These are phyloP conservation scores for Ornithoptera priamus DNA, from an alignment of 2,888 invertebrate genomes.

Conservation along the genomic window DNA sequence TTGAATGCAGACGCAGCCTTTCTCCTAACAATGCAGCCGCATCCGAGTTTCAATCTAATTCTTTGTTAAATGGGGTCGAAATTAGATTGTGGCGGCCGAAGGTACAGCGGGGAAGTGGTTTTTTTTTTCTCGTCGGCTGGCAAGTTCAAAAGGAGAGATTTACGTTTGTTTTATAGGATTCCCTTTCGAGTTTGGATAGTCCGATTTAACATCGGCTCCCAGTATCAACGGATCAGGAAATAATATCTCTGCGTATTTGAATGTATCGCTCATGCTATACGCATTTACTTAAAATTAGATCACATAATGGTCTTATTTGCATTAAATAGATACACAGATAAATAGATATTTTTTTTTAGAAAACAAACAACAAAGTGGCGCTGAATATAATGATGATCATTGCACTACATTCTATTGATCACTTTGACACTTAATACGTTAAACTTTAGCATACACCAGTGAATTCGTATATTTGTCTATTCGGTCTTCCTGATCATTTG, in stretches of 20 bases:
- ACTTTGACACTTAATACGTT: too few relatives aligned
- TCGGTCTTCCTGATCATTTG: too few relatives aligned
- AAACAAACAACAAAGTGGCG: too few relatives aligned
- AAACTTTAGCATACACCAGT: too few relatives aligned
- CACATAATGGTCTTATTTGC: too few relatives aligned
- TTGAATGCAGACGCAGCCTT: conserved; percentile 24
- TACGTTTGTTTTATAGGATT: conserved; percentile 46
- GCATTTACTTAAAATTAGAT: too few relatives aligned
- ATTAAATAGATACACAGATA: too few relatives aligned
- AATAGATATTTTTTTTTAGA: too few relatives aligned
- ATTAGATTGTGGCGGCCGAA: conserved; percentile 32
- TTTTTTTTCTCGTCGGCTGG: conserved; percentile 35
- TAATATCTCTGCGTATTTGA: not conserved
- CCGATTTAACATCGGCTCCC: conserved; percentile 32
- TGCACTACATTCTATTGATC: not conserved
- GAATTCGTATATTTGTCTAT: too few relatives aligned
- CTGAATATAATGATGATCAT: too few relatives aligned
- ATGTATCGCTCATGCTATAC: too few relatives aligned
- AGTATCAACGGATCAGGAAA: conserved; percentile 23
- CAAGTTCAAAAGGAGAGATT: conserved; percentile 47
- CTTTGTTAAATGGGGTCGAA: conserved; percentile 30
- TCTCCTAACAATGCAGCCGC: conserved; percentile 13
- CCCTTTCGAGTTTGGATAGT: conserved; percentile 41
- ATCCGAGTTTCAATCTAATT: conserved; percentile 33
- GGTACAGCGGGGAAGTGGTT: conserved; percentile 39